Evolutionary conservation across 2,113 vertebrate genomes (phyloP), one percentile per base, ranked within the genome.

Genomic region (Pimephales promelas): DNA sequence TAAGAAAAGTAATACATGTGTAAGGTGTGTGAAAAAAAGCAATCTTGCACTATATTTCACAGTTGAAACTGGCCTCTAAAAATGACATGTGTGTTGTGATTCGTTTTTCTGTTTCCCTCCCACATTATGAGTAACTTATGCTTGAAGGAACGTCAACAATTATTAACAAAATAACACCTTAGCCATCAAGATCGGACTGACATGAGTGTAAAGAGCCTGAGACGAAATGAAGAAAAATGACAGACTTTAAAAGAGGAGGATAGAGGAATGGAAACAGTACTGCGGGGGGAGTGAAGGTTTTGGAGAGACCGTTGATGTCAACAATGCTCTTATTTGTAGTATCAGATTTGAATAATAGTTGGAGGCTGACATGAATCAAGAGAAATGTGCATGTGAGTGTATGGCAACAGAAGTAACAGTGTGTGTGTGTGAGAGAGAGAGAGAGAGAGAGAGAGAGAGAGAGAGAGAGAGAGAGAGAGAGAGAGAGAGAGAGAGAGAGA

Each of bases 291-390:
- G 8, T 28, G 28, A 28, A 86, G 54, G 79, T 45, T 59, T 78
- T 10, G 26, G 24, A 52, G 40, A 79, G 56, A 79, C 76, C 3
- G 36, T 6, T 7, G 61, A 31, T 64, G 45, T 49, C 45, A 80
- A 80, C n/a, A 80, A 80, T 31, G 59, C 43, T 80, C 43, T 80
- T 52, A 52, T 80, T 80, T 80, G 78, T 80, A 31, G 43, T 66
- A 66, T 66, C 16, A 80, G 20, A 64, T 80, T 28, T 49, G 26
- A 80, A 80, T 52, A 66, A 80, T 79, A 79, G 76, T 79, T 79
- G 11, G 56, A 20, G 11, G 76, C 56, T 79, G 54, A 45, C n/a
- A 71, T 71, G 40, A 71, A 71, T 71, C 68, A 71, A 26, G 56
- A 61, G 3, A 45, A 10, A 78, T 59, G 34, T 61, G 2, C 14